A percentile compares a stretch with the other conserved stretches of the same genome.
phyloP scores from a whole-genome alignment of 2,797 vertebrate genomes.

The Orientallactaga sibirica region DNA sequence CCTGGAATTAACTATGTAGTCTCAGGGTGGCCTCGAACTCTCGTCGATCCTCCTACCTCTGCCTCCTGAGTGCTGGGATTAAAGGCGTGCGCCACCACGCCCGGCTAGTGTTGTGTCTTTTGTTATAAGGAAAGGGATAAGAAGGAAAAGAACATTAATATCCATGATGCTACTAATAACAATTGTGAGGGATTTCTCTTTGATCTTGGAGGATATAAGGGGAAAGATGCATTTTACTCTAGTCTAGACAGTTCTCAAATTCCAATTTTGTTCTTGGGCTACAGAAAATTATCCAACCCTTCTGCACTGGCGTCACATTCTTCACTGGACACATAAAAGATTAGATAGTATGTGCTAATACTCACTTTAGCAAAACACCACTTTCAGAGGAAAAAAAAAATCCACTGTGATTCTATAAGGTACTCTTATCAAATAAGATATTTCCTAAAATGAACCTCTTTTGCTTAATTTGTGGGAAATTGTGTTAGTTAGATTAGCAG shows the following conservation, averaged over 20 bases:
- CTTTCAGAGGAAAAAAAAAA: conserved; percentile 76
- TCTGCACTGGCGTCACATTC: conserved; percentile 75
- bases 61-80: too few species aligned
- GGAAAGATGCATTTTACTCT: not conserved
- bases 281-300: conserved; percentile 69
- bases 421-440: conserved; percentile 84
- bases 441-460: conserved; percentile 79
- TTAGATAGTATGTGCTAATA: conserved; percentile 78
- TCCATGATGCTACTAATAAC: not conserved
- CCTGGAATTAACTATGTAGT: too few species aligned
- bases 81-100: too few species aligned
- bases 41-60: too few species aligned
- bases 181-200: not conserved
- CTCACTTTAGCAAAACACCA: conserved; percentile 58
- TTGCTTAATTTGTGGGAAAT: conserved; percentile 64
- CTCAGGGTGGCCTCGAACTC: too few species aligned
- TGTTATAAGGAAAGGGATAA: conserved; percentile 13
- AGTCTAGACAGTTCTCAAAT: conserved; percentile 62
- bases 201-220: conserved; percentile 1
- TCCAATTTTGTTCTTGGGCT: conserved; percentile 77
- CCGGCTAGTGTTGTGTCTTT: conserved; percentile 38
- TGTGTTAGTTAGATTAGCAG: conserved; percentile 77
- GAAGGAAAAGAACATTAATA: not conserved
- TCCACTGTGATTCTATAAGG: conserved; percentile 69
- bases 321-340: conserved; percentile 71